Percentiles rank a stretch among this genome's conserved stretches.
Evolutionary conservation across 2,113 vertebrate genomes (phyloP).

Genomic region (Colossoma macropomum): DNA sequence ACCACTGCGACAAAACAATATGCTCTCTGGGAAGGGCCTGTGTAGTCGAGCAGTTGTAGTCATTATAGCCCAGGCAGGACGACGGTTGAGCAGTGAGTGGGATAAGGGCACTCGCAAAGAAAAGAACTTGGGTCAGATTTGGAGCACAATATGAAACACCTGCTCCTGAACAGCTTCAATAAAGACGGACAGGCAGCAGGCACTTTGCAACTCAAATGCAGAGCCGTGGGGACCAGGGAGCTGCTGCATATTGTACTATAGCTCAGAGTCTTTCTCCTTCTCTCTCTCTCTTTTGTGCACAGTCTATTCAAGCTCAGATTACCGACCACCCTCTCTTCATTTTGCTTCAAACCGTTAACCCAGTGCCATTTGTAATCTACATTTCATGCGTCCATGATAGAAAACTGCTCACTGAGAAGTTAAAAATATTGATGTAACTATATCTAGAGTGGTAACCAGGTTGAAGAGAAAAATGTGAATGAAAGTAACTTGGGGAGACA

Average conservation of each 20-base stretch:
- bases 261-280: constrained; percentile 29
- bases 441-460: constrained; percentile 39
- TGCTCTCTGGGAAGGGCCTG: constrained; percentile 59
- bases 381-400: neutral
- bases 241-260: constrained; percentile 45
- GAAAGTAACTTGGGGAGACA: constrained; percentile 64
- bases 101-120: constrained; percentile 66
- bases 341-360: constrained; percentile 9
- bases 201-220: constrained; percentile 63
- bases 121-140: constrained; percentile 69
- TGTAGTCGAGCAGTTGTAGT: constrained; percentile 46
- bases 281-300: constrained; percentile 49
- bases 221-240: constrained; percentile 50
- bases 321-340: constrained; percentile 40
- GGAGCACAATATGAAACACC: constrained; percentile 73
- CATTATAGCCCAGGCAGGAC: constrained; percentile 53
- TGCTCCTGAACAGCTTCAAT: constrained; percentile 72
- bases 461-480: constrained; percentile 60
- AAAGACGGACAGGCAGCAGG: constrained; percentile 69
- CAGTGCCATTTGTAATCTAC: constrained; percentile 26
- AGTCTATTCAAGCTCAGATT: constrained; percentile 60
- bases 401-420: constrained; percentile 24
- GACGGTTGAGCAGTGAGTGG: constrained; percentile 62
- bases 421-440: constrained; percentile 2
- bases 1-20: constrained; percentile 70